These are phyloP conservation scores for Drepanosiphum platanoidis DNA, from an alignment of 2,888 invertebrate species.

Conservation along the genomic window DNA sequence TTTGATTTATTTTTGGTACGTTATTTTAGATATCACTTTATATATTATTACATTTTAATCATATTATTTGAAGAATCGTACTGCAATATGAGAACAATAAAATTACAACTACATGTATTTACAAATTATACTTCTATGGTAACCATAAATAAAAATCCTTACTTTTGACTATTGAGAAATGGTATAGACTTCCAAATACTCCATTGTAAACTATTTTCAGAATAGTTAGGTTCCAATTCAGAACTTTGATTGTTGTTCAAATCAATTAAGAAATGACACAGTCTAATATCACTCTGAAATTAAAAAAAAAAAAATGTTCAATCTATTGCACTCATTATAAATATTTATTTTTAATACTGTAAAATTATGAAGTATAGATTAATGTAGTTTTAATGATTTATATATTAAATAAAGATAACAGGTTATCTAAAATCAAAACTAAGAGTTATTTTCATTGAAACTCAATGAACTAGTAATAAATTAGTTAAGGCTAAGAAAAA, in stretches of 20 bases:
- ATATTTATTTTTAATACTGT: constrained; percentile 32
- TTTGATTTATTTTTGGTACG: no score
- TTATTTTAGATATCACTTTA: no score
- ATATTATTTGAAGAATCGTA: no score
- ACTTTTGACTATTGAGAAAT: constrained; percentile 79
- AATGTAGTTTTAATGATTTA: neutral
- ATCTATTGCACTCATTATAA: no score
- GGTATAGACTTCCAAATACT: constrained; percentile 76
- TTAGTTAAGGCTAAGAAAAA: no score
- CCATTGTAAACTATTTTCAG: constrained; percentile 76
- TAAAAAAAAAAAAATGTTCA: no score
- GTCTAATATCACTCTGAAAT: constrained; percentile 76
- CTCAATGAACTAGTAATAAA: no score
- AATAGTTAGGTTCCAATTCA: constrained; percentile 81
- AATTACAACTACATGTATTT: neutral
- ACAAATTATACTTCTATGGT: neutral
- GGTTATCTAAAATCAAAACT: no score
- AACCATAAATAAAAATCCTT: constrained; percentile 63
- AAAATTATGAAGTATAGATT: no score
- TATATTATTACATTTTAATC: no score
- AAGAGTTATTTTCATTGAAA: no score
- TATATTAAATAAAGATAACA: neutral
- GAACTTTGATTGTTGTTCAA: constrained; percentile 78
- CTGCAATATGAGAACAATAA: no score
- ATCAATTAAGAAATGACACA: constrained; percentile 89